Base-by-base conservation (phyloP, 2,113 vertebrate species). In the Origma solitaria region DNA sequence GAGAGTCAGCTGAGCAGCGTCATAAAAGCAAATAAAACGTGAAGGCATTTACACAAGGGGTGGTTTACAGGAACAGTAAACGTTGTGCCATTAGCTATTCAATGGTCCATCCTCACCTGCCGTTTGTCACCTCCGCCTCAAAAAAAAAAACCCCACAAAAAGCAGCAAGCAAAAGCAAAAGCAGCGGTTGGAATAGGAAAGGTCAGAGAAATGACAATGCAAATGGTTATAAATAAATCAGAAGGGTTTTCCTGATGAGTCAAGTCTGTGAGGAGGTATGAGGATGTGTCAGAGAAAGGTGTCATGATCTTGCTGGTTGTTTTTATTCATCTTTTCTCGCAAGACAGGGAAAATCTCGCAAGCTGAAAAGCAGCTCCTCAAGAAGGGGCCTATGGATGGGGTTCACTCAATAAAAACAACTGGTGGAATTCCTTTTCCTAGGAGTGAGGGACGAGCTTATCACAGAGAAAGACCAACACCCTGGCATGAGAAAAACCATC, bases 131-230 rank as follows among this genome's bases (percentile, higher is more conserved):
- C 47, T 87, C 89, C 45, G 19, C 71, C 82, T 78, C 86, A 18
- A 79, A 6, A 30, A 47, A 21, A 33, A 60, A 15, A 17, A 33
- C 1, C 8, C 70, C 11, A 56, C 49, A 49, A 61, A 70, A 62
- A n/a, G 16, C 80, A 83, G 72, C 83, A 37, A 86, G 91, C 83
- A 68, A 88, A 77, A 86, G 87, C 95, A 92, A 91, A 95, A 89
- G 87, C 90, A 72, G 94, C 37, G 21, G 75, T 73, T 62, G 86
- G 31, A 73, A 95, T 0, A 79, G 91, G 86, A 86, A 58, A n/a
- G 42, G 72, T 75, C 91, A 27, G 75, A 50, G 64, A 66, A 75
- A 91, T 92, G 91, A n/a, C 33, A 50, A 60, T 72, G 70, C 4
- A 6, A 60, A 90, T 92, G 94, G 54, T 19, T 9, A 82, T 68